Conservation (phyloP, 2,888 invertebrate genomes). For the Didymodactylos carnosus region DNA sequence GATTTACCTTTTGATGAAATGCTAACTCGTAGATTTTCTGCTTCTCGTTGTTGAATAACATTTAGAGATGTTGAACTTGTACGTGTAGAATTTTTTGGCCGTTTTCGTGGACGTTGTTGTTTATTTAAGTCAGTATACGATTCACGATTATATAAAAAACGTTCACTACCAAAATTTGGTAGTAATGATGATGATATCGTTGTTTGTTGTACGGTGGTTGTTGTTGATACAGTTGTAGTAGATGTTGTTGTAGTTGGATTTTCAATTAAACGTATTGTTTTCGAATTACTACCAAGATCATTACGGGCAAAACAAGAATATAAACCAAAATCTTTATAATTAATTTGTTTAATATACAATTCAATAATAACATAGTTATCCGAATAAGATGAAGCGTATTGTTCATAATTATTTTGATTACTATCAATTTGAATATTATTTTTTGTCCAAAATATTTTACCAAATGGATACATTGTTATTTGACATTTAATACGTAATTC, state of each 20-base stretch:
- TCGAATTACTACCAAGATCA: neutral
- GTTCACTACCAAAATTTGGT: no score
- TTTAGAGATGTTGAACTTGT: no score
- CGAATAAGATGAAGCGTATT: no score
- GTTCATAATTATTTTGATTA: neutral
- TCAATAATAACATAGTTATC: neutral
- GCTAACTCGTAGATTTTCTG: no score
- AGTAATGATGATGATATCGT: no score
- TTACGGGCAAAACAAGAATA: neutral
- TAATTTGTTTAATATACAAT: neutral
- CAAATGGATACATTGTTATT: neutral
- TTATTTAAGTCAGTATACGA: no score
- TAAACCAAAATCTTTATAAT: neutral
- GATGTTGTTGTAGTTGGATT: neutral
- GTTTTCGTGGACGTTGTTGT: no score
- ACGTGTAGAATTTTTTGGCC: no score
- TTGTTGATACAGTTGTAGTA: neutral
- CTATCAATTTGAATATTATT: neutral
- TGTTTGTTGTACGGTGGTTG: no score
- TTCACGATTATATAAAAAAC: no score
- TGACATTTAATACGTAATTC: neutral
- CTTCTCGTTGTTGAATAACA: no score
- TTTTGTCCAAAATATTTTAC: neutral
- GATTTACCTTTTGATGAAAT: no score
- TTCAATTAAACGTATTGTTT: neutral